Percentiles rank a stretch among this genome's conserved stretches.
Evolutionary conservation across 2,888 invertebrate genomes (phyloP).

Genomic region (Pachydiplax longipennis): DNA sequence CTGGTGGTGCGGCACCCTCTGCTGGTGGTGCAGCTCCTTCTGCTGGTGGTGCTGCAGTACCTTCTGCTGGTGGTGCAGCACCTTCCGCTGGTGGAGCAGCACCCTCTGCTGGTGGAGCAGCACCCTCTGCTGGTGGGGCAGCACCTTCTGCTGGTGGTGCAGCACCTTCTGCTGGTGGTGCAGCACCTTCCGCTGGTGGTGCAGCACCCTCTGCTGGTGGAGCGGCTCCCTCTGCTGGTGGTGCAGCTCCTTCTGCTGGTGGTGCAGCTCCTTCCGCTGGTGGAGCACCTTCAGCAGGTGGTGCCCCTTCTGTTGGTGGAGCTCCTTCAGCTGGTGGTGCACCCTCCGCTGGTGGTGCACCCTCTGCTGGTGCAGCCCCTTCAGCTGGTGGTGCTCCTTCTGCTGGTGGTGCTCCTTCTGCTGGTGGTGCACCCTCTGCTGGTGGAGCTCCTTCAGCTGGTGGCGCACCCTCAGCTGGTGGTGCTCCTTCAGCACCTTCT

Average conservation of each 20-base stretch:
- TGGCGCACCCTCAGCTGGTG: slow-evolving; percentile 56
- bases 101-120: slow-evolving; percentile 47
- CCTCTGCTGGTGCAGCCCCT: slow-evolving; percentile 50
- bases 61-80: slow-evolving; percentile 51
- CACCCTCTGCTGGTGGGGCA: slow-evolving; percentile 52
- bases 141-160: slow-evolving; percentile 52
- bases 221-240: slow-evolving; percentile 52
- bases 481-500: slow-evolving; percentile 54
- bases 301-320: slow-evolving; percentile 45
- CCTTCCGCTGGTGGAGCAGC: slow-evolving; percentile 52
- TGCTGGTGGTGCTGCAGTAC: slow-evolving; percentile 51
- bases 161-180: slow-evolving; percentile 59
- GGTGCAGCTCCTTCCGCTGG: slow-evolving; percentile 51
- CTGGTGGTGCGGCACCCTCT: slow-evolving; percentile 52
- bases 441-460: slow-evolving; percentile 54
- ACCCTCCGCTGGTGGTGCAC: slow-evolving; percentile 54
- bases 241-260: slow-evolving; percentile 50
- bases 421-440: slow-evolving; percentile 52
- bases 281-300: slow-evolving; percentile 57
- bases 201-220: slow-evolving; percentile 45
- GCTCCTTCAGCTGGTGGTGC: slow-evolving; percentile 55
- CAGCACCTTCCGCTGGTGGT: slow-evolving; percentile 50
- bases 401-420: slow-evolving; percentile 53
- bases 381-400: slow-evolving; percentile 52
- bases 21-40: slow-evolving; percentile 52